Base-by-base conservation (phyloP, 2,888 invertebrate species). In the Notodonta dromedarius region DNA sequence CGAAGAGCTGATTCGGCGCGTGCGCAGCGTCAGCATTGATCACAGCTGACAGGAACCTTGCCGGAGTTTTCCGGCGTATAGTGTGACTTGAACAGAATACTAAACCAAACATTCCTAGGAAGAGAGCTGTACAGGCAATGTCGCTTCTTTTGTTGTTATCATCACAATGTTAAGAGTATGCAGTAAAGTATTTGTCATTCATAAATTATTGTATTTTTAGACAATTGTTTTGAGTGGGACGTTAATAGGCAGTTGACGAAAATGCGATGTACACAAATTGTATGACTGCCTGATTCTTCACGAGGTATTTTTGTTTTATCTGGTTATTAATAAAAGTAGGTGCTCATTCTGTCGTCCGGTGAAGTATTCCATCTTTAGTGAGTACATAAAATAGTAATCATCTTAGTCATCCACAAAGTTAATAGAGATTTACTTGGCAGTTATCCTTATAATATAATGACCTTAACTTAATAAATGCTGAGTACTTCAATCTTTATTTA, bases 11-110 rank as follows among this genome's bases (percentile, higher is more conserved):
- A 87, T 93, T 14, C 78, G 93, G 32, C 81, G 92, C 65, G 93
- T 93, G 9, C 86, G 89, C 56, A 92, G 90, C 60, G 91, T 84
- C 24, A 88, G 86, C 53, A 85, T 85, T 0, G 91, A 91, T n/a
- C 84, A 89, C 67, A 93, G 93, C 91, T 93, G 93, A 93, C 93
- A 88, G 59, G 91, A 92, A 72, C 76, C 87, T n/a, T 77, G 87
- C 90, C 92, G 91, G 87, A 82, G 78, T 3, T 78, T 74, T 70
- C 88, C 92, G 91, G 91, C 85, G 12, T 87, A 84, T 73, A 84
- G 85, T 76, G 83, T 88, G 59, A 63, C 67, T 24, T 71, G 51
- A 68, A 13, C 50, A 60, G 48, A 64, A 50, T 40, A 57, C 24
- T 57, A 12, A 55, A 58, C 53, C 52, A 63, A 62, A 69, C 74